Percentiles rank a stretch among this genome's conserved stretches.
Evolutionary conservation across 2,113 vertebrate species (phyloP).

Genomic region (Panurus biarmicus): DNA sequence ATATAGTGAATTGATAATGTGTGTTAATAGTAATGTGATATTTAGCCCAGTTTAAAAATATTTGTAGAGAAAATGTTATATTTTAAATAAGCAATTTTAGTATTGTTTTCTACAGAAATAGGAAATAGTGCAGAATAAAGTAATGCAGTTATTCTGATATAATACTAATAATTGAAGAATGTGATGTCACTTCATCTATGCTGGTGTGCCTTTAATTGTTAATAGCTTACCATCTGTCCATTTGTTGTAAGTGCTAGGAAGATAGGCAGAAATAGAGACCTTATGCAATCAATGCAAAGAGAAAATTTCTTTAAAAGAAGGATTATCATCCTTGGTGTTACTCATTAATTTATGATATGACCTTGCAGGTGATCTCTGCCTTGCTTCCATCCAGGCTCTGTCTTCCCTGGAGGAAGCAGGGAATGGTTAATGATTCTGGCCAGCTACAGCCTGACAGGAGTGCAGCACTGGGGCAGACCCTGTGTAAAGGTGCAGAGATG

Average conservation of each 20-base stretch:
- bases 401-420: background rate
- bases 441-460: background rate
- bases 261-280: background rate
- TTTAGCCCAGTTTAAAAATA: background rate
- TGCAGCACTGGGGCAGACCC: rapidly evolving
- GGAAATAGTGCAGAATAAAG: background rate
- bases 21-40: background rate
- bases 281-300: background rate
- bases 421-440: background rate
- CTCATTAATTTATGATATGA: background rate
- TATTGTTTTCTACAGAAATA: background rate
- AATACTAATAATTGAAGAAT: background rate
- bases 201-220: background rate
- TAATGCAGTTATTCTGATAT: background rate
- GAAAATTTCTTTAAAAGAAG: background rate
- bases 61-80: background rate
- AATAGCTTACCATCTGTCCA: background rate
- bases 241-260: background rate
- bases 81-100: background rate
- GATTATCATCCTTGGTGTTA: background rate
- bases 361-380: background rate
- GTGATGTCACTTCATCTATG: background rate
- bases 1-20: background rate
- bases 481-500: too few relatives aligned
- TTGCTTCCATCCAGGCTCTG: background rate